A percentile compares a stretch with the other conserved stretches of the same genome.
Evolutionary conservation across 2,888 invertebrate species (phyloP).

Genomic region (Drosophila incognita): DNA sequence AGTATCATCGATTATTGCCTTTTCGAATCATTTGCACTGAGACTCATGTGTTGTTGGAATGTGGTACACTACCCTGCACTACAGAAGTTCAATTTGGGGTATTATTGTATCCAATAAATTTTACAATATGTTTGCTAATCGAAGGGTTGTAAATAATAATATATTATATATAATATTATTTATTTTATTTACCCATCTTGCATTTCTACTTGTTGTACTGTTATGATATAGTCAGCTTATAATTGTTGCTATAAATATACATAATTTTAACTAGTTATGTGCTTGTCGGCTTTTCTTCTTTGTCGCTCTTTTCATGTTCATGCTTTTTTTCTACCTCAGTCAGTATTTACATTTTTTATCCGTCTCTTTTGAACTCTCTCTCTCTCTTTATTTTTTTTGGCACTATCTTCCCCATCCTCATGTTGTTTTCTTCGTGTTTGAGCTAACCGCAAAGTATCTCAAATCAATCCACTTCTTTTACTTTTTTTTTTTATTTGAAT

Average conservation of each 20-base stretch:
- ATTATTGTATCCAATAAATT: neutral
- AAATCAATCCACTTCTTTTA: neutral
- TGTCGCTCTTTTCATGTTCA: neutral
- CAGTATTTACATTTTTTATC: neutral
- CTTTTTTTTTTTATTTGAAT: neutral
- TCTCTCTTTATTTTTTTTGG: neutral
- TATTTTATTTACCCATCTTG: neutral
- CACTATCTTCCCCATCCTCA: neutral
- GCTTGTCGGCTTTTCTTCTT: neutral
- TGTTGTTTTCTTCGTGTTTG: neutral
- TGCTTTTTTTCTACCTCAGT: too few species aligned
- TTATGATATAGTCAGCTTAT: neutral
- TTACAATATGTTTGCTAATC: neutral
- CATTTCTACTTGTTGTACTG: neutral
- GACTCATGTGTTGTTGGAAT: neutral
- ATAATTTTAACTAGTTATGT: neutral
- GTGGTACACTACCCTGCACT: neutral
- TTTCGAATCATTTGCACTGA: neutral
- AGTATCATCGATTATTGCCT: constrained; percentile 8
- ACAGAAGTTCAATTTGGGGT: neutral
- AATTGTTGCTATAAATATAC: neutral
- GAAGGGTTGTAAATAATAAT: neutral
- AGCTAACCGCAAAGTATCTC: neutral
- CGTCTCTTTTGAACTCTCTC: rapidly evolving
- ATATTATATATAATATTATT: too few species aligned